Evolutionary conservation across 2,888 invertebrate species (phyloP).

Genomic region (Blastobasis adustella): DNA sequence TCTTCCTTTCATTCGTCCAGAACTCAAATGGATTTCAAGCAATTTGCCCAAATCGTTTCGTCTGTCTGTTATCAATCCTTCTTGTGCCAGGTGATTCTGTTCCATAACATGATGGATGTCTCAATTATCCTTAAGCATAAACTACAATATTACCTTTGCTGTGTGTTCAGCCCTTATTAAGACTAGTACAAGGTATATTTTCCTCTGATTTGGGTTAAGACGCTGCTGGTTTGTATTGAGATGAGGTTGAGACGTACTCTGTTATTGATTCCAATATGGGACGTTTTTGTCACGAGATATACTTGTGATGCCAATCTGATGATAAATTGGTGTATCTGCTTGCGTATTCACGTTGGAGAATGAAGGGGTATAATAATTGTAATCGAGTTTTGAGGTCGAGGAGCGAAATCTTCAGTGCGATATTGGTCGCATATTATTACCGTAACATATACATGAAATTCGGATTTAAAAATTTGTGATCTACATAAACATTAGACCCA

Average conservation of each 20-base stretch:
- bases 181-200: slow-evolving; percentile 6
- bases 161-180: neutral
- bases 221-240: slow-evolving; percentile 1
- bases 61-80: slow-evolving; percentile 24
- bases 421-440: too few relatives aligned
- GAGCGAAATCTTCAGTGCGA: too few relatives aligned
- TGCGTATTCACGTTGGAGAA: too few relatives aligned
- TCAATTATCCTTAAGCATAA: slow-evolving; percentile 24
- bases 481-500: too few relatives aligned
- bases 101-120: slow-evolving; percentile 26
- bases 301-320: slow-evolving; percentile 3
- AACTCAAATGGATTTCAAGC: neutral
- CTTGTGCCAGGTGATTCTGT: slow-evolving; percentile 18
- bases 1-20: too few relatives aligned
- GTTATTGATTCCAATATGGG: slow-evolving; percentile 20
- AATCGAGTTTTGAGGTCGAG: too few relatives aligned
- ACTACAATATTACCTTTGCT: slow-evolving; percentile 10
- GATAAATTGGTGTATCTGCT: too few relatives aligned
- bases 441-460: too few relatives aligned
- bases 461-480: too few relatives aligned
- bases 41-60: slow-evolving; percentile 9
- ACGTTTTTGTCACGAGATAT: slow-evolving; percentile 21
- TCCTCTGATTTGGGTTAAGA: slow-evolving; percentile 8
- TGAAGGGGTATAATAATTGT: too few relatives aligned
- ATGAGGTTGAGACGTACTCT: slow-evolving; percentile 15